These are phyloP conservation scores for Saccostrea glomerata DNA, from an alignment of 1,140 invertebrate species.

Conservation along the genomic window DNA sequence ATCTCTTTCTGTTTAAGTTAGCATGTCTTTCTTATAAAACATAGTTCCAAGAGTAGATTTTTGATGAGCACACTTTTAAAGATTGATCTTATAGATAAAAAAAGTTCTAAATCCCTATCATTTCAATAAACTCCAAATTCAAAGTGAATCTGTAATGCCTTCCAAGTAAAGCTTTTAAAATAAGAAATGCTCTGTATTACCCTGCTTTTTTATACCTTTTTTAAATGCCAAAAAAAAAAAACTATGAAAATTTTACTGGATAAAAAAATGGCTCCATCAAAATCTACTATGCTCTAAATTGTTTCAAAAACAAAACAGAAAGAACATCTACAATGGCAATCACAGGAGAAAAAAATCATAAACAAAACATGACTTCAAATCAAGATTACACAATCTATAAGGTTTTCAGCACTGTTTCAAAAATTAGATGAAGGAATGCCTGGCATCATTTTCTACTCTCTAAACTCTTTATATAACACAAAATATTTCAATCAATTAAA, in stretches of 20 bases:
- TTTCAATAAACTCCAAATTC: not conserved
- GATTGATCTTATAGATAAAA: not conserved
- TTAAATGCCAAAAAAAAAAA: not conserved
- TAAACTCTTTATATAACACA: no score
- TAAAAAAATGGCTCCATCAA: not conserved
- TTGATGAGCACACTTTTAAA: not conserved
- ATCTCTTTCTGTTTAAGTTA: not conserved
- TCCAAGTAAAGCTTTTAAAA: not conserved
- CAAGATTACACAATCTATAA: no score
- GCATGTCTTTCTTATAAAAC: not conserved
- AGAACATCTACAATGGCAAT: slow-evolving; percentile 20
- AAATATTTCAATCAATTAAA: no score
- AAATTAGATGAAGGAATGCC: no score
- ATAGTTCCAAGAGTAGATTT: not conserved
- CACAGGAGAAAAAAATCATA: no score
- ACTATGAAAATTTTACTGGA: not conserved
- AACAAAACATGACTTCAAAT: no score
- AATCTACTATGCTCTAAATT: not conserved
- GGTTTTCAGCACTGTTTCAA: no score
- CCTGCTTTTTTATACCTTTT: not conserved
- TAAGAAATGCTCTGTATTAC: not conserved
- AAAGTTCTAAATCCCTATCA: not conserved
- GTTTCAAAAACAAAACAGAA: not conserved
- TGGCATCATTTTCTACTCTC: no score
- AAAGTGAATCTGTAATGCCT: not conserved